Percentiles rank a stretch among this genome's conserved stretches.
Conservation (phyloP, 2,888 invertebrate genomes). For the Drosophila pseudotakahashii region DNA sequence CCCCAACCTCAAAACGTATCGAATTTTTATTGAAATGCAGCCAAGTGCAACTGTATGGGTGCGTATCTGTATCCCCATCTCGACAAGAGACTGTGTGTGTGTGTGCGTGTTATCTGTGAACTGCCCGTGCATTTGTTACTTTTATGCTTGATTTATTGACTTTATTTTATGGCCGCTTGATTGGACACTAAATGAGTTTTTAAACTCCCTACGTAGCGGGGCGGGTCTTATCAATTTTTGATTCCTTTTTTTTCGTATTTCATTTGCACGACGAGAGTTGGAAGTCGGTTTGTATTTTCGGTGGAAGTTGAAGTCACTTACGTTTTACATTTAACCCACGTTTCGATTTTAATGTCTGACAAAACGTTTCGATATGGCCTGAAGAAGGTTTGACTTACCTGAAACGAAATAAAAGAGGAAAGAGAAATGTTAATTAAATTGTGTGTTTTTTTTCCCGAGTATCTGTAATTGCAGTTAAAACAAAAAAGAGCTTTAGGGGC, state of each 20-base stretch:
- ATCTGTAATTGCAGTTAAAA: constrained; percentile 35
- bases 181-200: constrained; percentile 78
- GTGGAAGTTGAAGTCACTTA: constrained; percentile 73
- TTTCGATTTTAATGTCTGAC: constrained; percentile 66
- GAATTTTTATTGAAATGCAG: constrained; percentile 79
- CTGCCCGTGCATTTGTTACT: constrained; percentile 81
- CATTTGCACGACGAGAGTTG: constrained; percentile 22
- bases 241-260: constrained; percentile 24
- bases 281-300: constrained; percentile 25
- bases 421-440: constrained; percentile 74
- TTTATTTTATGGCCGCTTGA: constrained; percentile 80
- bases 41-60: constrained; percentile 34
- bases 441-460: constrained; percentile 48
- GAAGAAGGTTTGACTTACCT: constrained; percentile 67
- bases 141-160: constrained; percentile 79
- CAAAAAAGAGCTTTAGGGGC: constrained; percentile 19
- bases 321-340: constrained; percentile 72
- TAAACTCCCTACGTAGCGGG: constrained; percentile 75
- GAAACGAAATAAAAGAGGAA: constrained; percentile 50
- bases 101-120: constrained; percentile 68
- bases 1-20: constrained; percentile 65
- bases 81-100: constrained; percentile 3
- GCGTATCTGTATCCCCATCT: constrained; percentile 19
- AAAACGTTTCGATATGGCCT: constrained; percentile 73
- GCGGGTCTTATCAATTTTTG: constrained; percentile 76